A percentile compares a stretch with the other conserved stretches of the same genome.
Evolutionary conservation across 2,113 vertebrate species (phyloP).

Genomic region (Oncorhynchus clarkii): DNA sequence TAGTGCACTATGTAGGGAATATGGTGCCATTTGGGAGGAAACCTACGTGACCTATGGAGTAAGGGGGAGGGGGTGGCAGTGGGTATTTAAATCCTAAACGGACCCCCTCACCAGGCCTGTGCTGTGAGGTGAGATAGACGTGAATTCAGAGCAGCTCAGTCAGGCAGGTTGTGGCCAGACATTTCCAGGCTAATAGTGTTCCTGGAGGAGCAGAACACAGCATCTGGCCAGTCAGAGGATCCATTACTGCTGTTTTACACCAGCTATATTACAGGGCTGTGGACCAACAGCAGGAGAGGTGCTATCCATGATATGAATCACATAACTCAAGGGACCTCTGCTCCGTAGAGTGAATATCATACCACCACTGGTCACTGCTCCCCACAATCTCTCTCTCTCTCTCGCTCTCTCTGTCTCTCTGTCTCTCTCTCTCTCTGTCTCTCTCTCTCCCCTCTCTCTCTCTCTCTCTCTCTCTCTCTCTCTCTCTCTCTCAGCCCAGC

Average conservation of each 20-base stretch:
- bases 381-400: not conserved
- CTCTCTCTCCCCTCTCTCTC: no score
- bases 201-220: slow-evolving; percentile 55
- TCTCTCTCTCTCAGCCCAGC: no score
- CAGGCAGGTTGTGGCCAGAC: slow-evolving; percentile 55
- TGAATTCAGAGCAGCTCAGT: slow-evolving; percentile 41
- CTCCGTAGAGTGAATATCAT: slow-evolving; percentile 46
- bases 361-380: slow-evolving; percentile 25
- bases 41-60: not conserved
- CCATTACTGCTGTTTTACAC: slow-evolving; percentile 68
- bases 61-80: not conserved
- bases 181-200: slow-evolving; percentile 52
- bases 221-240: slow-evolving; percentile 72
- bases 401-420: not conserved
- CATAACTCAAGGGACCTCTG: slow-evolving; percentile 56
- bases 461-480: no score
- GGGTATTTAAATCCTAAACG: not conserved
- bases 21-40: no score
- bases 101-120: slow-evolving; percentile 35
- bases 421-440: no score
- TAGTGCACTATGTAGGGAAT: no score
- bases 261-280: slow-evolving; percentile 56
- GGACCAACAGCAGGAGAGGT: slow-evolving; percentile 67
- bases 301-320: slow-evolving; percentile 64
- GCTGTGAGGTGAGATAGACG: slow-evolving; percentile 39